These are phyloP conservation scores for Ictidomys tridecemlineatus DNA, from an alignment of 2,113 vertebrate genomes.

Conservation along the genomic window DNA sequence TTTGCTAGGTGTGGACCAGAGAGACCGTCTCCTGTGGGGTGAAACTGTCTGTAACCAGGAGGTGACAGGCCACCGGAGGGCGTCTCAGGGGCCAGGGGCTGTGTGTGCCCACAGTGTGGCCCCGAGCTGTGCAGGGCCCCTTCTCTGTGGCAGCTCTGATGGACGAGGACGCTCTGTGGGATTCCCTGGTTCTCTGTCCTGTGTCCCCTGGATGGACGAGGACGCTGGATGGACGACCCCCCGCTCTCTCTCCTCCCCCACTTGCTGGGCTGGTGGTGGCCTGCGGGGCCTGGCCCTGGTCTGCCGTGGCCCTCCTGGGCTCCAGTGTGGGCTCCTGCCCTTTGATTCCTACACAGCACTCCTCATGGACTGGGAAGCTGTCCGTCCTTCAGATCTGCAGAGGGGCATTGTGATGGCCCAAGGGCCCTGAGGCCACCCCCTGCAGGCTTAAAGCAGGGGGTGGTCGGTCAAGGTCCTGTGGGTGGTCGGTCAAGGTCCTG, in stretches of 20 bases:
- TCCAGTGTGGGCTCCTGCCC: too few species aligned
- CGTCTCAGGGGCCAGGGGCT: too few species aligned
- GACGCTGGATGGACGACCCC: too few species aligned
- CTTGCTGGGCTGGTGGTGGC: not conserved
- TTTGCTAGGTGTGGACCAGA: not conserved
- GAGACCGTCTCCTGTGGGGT: too few species aligned
- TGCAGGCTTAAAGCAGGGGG: too few species aligned
- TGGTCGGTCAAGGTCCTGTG: rapidly evolving
- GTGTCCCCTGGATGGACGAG: too few species aligned
- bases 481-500: too few species aligned
- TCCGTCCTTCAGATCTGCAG: not conserved
- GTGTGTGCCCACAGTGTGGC: rapidly evolving
- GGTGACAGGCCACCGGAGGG: too few species aligned
- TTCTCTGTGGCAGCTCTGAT: not conserved
- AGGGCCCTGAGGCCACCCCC: too few species aligned
- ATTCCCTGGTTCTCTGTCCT: not conserved
- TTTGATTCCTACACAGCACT: too few species aligned
- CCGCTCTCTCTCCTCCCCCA: not conserved
- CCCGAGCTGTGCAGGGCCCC: too few species aligned
- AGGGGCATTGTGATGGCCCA: not conserved
- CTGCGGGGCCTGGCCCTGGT: not conserved
- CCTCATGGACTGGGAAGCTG: too few species aligned
- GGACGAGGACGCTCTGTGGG: not conserved
- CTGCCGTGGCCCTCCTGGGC: not conserved
- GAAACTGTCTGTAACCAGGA: not conserved